Evolutionary conservation across 2,888 invertebrate genomes (phyloP).

Genomic region (Drosophila prolongata): DNA sequence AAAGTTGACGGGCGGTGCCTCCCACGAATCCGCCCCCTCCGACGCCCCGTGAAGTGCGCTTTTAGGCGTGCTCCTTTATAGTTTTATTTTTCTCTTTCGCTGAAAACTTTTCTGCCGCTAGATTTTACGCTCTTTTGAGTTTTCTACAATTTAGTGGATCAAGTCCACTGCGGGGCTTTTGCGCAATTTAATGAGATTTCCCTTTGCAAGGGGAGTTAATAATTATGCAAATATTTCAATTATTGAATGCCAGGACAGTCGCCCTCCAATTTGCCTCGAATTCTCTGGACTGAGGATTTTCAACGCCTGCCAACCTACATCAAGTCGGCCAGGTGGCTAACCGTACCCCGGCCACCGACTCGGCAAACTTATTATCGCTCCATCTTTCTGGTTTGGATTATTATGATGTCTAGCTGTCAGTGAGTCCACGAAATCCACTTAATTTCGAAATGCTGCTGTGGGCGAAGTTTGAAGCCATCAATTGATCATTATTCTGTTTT

Average conservation of each 20-base stretch:
- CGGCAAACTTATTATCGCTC: slow-evolving; percentile 59
- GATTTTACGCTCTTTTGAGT: slow-evolving; percentile 29
- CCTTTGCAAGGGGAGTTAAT: slow-evolving; percentile 50
- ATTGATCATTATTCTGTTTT: slow-evolving; percentile 68
- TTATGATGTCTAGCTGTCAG: slow-evolving; percentile 67
- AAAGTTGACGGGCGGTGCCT: slow-evolving; percentile 16
- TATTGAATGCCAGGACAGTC: slow-evolving; percentile 48
- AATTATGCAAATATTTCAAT: slow-evolving; percentile 74
- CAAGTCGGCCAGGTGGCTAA: slow-evolving; percentile 55
- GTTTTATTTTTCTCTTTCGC: slow-evolving; percentile 29
- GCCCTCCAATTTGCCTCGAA: slow-evolving; percentile 41
- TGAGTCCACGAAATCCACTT: slow-evolving; percentile 58
- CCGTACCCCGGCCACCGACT: slow-evolving; percentile 3
- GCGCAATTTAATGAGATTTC: slow-evolving; percentile 40
- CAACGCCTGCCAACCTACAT: slow-evolving; percentile 48
- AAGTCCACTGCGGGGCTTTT: slow-evolving; percentile 18
- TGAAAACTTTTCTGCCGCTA: slow-evolving; percentile 29
- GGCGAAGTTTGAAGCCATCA: slow-evolving; percentile 52
- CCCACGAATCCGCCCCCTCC: slow-evolving; percentile 23
- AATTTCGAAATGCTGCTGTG: slow-evolving; percentile 38
- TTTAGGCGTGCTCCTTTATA: slow-evolving; percentile 48
- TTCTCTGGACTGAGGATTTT: slow-evolving; percentile 28
- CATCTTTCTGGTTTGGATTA: slow-evolving; percentile 59
- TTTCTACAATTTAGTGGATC: slow-evolving; percentile 32
- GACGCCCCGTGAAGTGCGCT: slow-evolving; percentile 32